phyloP scores from a whole-genome alignment of 2,113 vertebrate genomes.

The Odobenus rosmarus region DNA sequence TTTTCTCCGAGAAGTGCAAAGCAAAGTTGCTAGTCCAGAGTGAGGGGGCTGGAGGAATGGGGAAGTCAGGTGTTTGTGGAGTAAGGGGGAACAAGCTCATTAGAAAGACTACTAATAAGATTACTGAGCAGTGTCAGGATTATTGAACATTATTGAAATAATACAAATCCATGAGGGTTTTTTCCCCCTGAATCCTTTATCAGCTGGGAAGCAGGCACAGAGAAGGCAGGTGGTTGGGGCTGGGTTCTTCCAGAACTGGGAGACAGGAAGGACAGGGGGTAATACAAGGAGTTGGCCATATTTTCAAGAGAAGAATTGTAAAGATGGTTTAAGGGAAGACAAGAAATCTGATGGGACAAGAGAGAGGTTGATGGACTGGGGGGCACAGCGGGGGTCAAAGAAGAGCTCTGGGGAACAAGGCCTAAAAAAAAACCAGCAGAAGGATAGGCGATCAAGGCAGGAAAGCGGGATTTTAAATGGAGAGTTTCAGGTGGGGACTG shows the following conservation, averaged over 20 bases:
- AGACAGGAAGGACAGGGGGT: too few relatives aligned
- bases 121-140: background rate
- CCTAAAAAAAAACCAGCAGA: background rate
- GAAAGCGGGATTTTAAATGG: background rate
- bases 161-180: background rate
- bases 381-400: background rate
- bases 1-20: background rate
- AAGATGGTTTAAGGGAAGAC: background rate
- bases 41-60: background rate
- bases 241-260: background rate
- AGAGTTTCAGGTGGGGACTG: background rate
- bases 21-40: background rate
- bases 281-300: background rate
- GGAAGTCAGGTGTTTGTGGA: background rate
- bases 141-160: conserved; percentile 21
- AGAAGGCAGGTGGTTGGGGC: background rate
- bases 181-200: background rate
- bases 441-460: too few relatives aligned
- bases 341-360: background rate
- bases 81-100: background rate
- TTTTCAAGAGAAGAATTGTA: background rate
- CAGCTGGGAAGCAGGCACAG: background rate
- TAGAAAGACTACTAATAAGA: background rate
- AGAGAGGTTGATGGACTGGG: background rate
- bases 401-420: background rate